Base-by-base conservation (phyloP, 1,140 invertebrate genomes). In the Drosophila kurseongensis region DNA sequence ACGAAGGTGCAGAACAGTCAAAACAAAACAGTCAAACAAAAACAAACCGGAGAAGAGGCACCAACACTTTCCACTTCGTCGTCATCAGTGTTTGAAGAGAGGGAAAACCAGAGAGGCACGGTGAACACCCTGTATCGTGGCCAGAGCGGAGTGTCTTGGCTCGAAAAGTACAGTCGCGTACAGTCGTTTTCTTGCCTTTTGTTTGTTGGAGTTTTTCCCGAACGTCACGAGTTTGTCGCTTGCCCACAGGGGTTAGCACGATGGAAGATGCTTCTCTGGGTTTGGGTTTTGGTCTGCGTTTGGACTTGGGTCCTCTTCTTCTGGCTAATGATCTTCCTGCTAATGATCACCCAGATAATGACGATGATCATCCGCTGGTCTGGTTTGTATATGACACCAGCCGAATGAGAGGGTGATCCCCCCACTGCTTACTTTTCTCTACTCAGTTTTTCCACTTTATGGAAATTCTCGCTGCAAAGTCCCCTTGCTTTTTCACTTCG, bases 11-110 rank as follows among this genome's bases (percentile, higher is more conserved):
- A 65, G 45, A 40, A 14, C 57, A 84, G 77, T 80, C 75, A 82
- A 82, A 88, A 88, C 83, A 83, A 76, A 65, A 79, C 56, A 69
- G 62, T 44, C 56, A 68, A 82, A 82, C 75, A 78, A 81, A 69
- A 69, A 69, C 47, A 69, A 69, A 48, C 45, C 56, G 38, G 56
- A 61, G 52, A 60, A 73, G 41, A 65, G 52, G 29, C 54, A 45
- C 47, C 74, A 57, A 78, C 75, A 78, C 74, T 78, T 78, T 78
- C 65, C 75, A 78, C 72, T 71, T 71, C 54, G 75, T 69, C 65
- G 65, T 68, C 65, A 68, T 68, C 68, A 50, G 36, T 58, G 66
- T 69, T 56, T 67, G 50, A 68, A 36, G 36, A 77, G 32, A 55
- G 51, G 35, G 54, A 27, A 54, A 50, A 54, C 14, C 7, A 13